These are phyloP conservation scores for Heliconius eleuchia DNA, from an alignment of 1,140 invertebrate genomes.

Conservation along the genomic window DNA sequence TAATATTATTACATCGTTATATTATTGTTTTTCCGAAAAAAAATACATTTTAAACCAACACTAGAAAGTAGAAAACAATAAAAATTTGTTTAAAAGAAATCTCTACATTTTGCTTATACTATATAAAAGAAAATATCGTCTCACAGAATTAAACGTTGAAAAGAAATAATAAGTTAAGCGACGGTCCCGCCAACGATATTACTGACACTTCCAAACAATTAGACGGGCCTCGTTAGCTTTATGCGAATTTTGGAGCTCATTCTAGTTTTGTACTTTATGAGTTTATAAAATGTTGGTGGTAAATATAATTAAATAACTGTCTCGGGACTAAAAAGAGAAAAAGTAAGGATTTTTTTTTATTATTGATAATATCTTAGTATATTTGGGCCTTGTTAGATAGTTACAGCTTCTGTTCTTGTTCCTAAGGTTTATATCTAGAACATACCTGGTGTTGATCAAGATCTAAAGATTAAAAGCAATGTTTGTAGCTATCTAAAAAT, in stretches of 20 bases:
- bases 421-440: too few species aligned
- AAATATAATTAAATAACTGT: neutral
- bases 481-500: too few species aligned
- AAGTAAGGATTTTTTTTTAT: neutral
- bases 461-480: too few species aligned
- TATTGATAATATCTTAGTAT: too few species aligned
- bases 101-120: slow-evolving; percentile 41
- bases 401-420: too few species aligned
- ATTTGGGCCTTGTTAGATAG: too few species aligned
- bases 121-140: slow-evolving; percentile 67
- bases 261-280: slow-evolving; percentile 55
- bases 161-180: slow-evolving; percentile 66
- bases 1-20: too few species aligned
- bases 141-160: slow-evolving; percentile 74
- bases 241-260: slow-evolving; percentile 49
- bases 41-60: too few species aligned
- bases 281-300: slow-evolving; percentile 49
- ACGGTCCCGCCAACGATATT: slow-evolving; percentile 49
- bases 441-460: too few species aligned
- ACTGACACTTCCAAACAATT: slow-evolving; percentile 77
- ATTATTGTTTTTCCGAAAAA: too few species aligned
- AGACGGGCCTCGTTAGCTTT: slow-evolving; percentile 72
- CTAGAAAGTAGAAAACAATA: neutral
- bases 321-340: neutral
- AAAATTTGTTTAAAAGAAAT: neutral